Evolutionary conservation across 1,140 invertebrate genomes (phyloP).

Genomic region (Sinonovacula constricta): DNA sequence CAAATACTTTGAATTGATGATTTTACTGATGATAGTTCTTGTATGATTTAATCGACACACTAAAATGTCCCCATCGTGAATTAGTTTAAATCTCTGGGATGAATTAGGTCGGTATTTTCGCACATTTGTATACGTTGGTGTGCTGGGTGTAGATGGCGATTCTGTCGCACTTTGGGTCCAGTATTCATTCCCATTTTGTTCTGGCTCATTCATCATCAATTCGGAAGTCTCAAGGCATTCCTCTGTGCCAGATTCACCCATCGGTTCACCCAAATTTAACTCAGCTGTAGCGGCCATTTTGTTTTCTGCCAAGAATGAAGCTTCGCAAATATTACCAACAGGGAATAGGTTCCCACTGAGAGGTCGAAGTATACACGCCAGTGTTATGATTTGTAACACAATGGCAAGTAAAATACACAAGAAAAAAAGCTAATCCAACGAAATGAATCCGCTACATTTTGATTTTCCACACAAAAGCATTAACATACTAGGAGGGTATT

Average conservation of each 20-base stretch:
- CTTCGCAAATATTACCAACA: constrained; percentile 37
- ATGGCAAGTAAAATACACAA: not conserved
- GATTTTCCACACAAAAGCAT: not conserved
- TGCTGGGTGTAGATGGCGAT: constrained; percentile 6
- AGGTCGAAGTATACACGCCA: constrained; percentile 50
- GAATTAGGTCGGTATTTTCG: constrained; percentile 45
- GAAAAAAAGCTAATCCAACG: not conserved
- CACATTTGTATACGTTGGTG: constrained; percentile 21
- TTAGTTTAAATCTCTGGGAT: constrained; percentile 83
- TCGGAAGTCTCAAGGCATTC: not conserved
- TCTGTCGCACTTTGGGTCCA: constrained; percentile 31
- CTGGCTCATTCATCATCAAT: constrained; percentile 36
- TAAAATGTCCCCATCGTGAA: constrained; percentile 87
- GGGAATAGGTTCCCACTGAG: constrained; percentile 47
- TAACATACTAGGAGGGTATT: not conserved
- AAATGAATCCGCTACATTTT: not conserved
- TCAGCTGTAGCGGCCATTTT: constrained; percentile 24
- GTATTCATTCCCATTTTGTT: constrained; percentile 37
- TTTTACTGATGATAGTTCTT: constrained; percentile 89
- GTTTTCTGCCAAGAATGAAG: constrained; percentile 12
- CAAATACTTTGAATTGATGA: constrained; percentile 89
- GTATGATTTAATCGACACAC: constrained; percentile 90
- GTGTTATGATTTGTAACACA: constrained; percentile 25
- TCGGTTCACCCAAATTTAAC: constrained; percentile 9
- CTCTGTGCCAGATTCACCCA: constrained; percentile 31